Conservation (phyloP, 2,113 vertebrate species). For the Oncorhynchus nerka region DNA sequence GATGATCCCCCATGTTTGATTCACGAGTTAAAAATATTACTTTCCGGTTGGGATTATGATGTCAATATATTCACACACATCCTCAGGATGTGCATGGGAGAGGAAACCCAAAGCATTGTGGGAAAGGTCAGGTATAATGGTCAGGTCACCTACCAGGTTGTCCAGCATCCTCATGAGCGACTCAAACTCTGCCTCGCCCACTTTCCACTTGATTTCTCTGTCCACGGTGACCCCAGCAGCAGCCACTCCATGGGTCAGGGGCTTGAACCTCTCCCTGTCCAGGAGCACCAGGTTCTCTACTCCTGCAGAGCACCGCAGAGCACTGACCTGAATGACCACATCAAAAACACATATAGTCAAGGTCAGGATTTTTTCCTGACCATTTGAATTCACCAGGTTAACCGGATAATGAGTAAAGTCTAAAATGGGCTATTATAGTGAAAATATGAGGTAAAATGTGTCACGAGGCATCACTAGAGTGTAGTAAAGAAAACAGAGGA, state of each 20-base stretch:
- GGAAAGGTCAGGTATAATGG: constrained; percentile 34
- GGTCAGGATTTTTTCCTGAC: too few species aligned
- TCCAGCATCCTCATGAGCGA: constrained; percentile 96
- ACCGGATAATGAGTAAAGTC: too few species aligned
- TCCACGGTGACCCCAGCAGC: constrained; percentile 78
- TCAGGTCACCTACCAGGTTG: constrained; percentile 86
- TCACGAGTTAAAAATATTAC: constrained; percentile 12
- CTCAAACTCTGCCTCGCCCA: constrained; percentile 93
- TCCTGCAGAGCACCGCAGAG: constrained; percentile 83
- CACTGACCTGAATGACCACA: constrained; percentile 76
- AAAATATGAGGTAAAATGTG: background rate
- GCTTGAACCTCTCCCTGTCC: constrained; percentile 85
- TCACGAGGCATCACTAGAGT: background rate
- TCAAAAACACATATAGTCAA: background rate
- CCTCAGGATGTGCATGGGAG: constrained; percentile 37
- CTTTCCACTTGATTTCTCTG: constrained; percentile 87
- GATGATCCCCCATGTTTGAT: constrained; percentile 20
- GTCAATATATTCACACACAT: constrained; percentile 45
- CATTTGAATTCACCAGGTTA: too few species aligned
- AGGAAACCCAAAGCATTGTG: constrained; percentile 49
- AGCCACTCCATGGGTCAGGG: constrained; percentile 75
- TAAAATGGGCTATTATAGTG: too few species aligned
- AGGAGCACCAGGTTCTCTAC: constrained; percentile 84
- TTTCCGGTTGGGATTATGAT: background rate
- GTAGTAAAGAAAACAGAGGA: background rate